Evolutionary conservation across 1,140 invertebrate genomes (phyloP).

Genomic region (Brachionus rubens): DNA sequence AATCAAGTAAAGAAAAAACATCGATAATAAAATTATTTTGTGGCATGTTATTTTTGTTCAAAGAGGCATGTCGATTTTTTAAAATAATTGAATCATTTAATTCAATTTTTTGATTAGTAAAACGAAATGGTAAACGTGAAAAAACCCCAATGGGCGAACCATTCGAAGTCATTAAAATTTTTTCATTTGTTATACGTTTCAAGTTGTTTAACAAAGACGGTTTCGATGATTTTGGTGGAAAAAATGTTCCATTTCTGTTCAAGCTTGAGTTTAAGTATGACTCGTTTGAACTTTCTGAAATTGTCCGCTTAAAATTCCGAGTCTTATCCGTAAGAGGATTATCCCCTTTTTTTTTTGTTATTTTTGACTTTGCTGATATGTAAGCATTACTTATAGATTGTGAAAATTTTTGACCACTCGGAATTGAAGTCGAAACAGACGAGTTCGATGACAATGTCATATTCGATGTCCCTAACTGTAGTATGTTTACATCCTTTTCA

Average conservation of each 20-base stretch:
- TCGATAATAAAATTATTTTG: slow-evolving; percentile 25
- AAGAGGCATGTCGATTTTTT: slow-evolving; percentile 3
- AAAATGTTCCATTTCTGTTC: background rate
- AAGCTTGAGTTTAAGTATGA: background rate
- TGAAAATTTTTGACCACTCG: background rate
- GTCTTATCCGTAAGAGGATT: too few relatives aligned
- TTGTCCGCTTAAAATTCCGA: slow-evolving; percentile 14
- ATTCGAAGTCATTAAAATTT: slow-evolving; percentile 11
- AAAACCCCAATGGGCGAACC: slow-evolving; percentile 17
- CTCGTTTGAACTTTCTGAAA: slow-evolving; percentile 38
- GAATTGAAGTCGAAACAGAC: background rate
- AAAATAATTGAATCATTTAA: slow-evolving; percentile 21
- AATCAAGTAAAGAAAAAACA: background rate
- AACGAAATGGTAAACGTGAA: slow-evolving; percentile 16
- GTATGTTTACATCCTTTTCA: background rate
- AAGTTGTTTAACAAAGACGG: slow-evolving; percentile 17
- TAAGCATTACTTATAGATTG: background rate
- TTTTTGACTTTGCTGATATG: background rate
- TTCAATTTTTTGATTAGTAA: background rate
- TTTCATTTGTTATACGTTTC: slow-evolving; percentile 15
- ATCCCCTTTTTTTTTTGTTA: background rate
- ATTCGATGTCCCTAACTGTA: slow-evolving; percentile 24
- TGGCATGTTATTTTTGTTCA: background rate
- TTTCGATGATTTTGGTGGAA: background rate
- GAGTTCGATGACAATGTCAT: slow-evolving; percentile 29